phyloP scores from a whole-genome alignment of 2,888 invertebrate species.

The Neoaliturus tenellus region DNA sequence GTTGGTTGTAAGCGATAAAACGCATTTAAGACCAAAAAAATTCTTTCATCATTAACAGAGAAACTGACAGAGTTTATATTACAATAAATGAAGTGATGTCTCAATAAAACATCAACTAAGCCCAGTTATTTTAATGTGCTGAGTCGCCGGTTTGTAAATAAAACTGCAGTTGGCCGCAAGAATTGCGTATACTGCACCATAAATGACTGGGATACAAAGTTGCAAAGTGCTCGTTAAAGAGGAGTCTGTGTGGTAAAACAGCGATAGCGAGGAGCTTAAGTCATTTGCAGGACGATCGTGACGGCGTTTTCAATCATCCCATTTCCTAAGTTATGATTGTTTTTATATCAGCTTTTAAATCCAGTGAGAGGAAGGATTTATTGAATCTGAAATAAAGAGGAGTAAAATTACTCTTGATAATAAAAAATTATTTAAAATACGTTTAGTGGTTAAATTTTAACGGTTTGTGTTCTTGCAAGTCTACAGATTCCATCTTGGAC shows the following conservation, averaged over 20 bases:
- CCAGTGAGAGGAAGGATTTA: too few species aligned
- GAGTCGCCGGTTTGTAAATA: neutral
- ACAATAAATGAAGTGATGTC: neutral
- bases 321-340: neutral
- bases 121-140: neutral
- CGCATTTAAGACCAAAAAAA: too few species aligned
- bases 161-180: neutral
- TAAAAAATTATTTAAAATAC: too few species aligned
- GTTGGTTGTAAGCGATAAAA: too few species aligned
- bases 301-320: neutral
- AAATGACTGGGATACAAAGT: neutral
- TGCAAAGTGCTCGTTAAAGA: constrained; percentile 10
- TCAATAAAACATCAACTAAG: neutral
- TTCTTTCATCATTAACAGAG: too few species aligned
- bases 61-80: neutral
- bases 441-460: too few species aligned
- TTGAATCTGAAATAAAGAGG: too few species aligned
- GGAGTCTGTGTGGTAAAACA: neutral
- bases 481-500: too few species aligned
- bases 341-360: too few species aligned
- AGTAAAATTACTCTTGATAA: too few species aligned
- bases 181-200: neutral
- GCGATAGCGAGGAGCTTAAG: neutral
- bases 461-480: too few species aligned
- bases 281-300: neutral